Percentiles rank a stretch among this genome's conserved stretches.
These are phyloP conservation scores for Drosophila nikananu DNA, from an alignment of 1,140 invertebrate genomes.

Conservation along the genomic window DNA sequence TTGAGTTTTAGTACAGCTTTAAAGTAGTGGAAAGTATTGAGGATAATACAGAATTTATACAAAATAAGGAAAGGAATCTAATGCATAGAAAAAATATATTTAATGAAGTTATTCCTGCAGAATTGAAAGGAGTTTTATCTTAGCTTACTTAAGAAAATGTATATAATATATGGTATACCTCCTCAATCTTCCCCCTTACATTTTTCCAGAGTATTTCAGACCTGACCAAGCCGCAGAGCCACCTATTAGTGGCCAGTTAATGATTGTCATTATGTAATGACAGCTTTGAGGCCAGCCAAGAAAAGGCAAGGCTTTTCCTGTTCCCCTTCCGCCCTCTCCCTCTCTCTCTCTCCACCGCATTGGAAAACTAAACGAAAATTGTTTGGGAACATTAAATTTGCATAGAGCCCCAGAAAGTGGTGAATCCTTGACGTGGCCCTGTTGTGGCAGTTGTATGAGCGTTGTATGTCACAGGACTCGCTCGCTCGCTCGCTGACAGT, in stretches of 20 bases:
- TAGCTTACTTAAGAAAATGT: too few species aligned
- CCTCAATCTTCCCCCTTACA: too few species aligned
- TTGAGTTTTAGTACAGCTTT: too few species aligned
- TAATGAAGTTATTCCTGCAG: too few species aligned
- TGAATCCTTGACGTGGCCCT: constrained; percentile 27
- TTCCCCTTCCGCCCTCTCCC: background rate
- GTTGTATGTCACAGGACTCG: constrained; percentile 61
- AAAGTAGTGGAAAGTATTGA: too few species aligned
- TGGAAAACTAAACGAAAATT: constrained; percentile 56
- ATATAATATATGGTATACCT: too few species aligned
- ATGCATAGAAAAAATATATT: too few species aligned
- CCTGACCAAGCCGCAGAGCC: background rate
- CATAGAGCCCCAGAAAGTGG: constrained; percentile 57
- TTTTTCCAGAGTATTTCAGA: constrained; percentile 18
- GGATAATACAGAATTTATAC: background rate
- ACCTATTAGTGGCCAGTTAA: constrained; percentile 61
- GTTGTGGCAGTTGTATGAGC: constrained; percentile 18
- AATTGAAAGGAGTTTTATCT: too few species aligned
- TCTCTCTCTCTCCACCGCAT: background rate
- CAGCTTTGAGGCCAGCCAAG: constrained; percentile 48
- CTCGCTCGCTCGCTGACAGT: constrained; percentile 43
- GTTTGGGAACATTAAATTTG: constrained; percentile 65
- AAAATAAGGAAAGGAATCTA: too few species aligned
- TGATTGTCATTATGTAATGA: constrained; percentile 79
- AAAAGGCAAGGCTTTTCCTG: constrained; percentile 7